Base-by-base conservation (phyloP, 2,888 invertebrate species). In the Pycnomerus fuliginosus region DNA sequence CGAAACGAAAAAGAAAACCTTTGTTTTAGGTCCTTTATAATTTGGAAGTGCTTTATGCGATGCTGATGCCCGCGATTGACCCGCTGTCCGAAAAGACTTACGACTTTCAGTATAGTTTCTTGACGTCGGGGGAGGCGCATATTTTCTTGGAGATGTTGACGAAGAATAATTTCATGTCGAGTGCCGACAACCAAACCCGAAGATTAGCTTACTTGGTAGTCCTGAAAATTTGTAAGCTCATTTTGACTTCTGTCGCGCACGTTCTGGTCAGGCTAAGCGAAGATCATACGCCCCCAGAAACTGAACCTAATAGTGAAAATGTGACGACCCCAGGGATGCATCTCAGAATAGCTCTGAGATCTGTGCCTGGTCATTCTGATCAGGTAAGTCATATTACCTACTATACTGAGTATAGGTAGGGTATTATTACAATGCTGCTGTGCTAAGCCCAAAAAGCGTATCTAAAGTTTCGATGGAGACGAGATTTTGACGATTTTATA, bases 21-120 rank as follows among this genome's bases (percentile, higher is more conserved):
- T 48, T 25, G 3, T 69, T 74, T 11, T 61, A 84, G 82, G 84
- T 95, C 32, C 76, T 94, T 50, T 93, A 96, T 72, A 68, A 71
- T 44, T 60, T 72, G 43, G 71, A 72, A 53, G 68, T 72, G 5
- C 76, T 94, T 48, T 93, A 96, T 71, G 86, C 92, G 49, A 79
- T 95, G 70, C 76, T 97, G 50, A 90, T 97, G 86, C 97, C 97
- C 8, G 91, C 94, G 3, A 48, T 68, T 40, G 90, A 90, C 60
- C 85, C 89, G 1, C 77, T 85, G 56, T 81, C 90, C 1, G 89
- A 89, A 27, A 83, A 74, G 58, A 80, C 84, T 2, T 81, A 80
- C 67, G 82, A 84, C 58, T 84, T 86, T 68, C 83, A 84, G 67
- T 79, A 77, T 61, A 80, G 80, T 65, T 84, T 85, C 65, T 78